Conservation (phyloP, 1,140 invertebrate genomes). For the Meloidogyne exigua region DNA sequence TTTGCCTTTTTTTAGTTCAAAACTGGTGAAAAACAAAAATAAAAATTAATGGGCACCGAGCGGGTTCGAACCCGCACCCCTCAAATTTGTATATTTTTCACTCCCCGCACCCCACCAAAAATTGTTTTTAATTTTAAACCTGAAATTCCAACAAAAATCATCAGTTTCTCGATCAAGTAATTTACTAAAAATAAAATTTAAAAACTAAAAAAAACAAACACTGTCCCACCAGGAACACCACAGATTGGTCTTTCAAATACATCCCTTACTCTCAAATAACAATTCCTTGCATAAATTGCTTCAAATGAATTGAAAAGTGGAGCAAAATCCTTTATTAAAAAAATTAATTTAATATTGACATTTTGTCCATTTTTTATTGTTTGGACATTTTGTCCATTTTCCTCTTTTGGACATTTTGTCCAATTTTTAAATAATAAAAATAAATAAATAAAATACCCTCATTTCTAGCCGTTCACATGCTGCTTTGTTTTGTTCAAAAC, state of each 20-base stretch:
- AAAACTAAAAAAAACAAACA: not conserved
- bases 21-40: not conserved
- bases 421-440: conserved; percentile 11
- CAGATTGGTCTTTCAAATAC: conserved; percentile 65
- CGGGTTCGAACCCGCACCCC: not conserved
- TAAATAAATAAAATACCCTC: conserved; percentile 19
- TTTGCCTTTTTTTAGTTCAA: not conserved
- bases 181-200: conserved; percentile 20
- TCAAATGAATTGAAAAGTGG: conserved; percentile 68
- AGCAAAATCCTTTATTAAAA: conserved; percentile 65
- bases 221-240: conserved; percentile 52
- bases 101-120: not conserved
- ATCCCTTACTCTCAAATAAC: conserved; percentile 67
- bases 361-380: not conserved
- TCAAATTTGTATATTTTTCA: not conserved
- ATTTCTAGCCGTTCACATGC: conserved; percentile 51
- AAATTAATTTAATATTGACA: not conserved
- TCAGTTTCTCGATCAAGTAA: conserved; percentile 52
- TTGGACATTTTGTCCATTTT: not conserved
- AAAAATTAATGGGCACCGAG: not conserved
- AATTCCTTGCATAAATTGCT: conserved; percentile 67
- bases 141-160: conserved; percentile 61
- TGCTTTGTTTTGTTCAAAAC: conserved; percentile 57
- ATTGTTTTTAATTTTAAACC: conserved; percentile 28
- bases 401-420: not conserved